Conservation (phyloP, 2,888 invertebrate species). For the Chymomyza procnemis region DNA sequence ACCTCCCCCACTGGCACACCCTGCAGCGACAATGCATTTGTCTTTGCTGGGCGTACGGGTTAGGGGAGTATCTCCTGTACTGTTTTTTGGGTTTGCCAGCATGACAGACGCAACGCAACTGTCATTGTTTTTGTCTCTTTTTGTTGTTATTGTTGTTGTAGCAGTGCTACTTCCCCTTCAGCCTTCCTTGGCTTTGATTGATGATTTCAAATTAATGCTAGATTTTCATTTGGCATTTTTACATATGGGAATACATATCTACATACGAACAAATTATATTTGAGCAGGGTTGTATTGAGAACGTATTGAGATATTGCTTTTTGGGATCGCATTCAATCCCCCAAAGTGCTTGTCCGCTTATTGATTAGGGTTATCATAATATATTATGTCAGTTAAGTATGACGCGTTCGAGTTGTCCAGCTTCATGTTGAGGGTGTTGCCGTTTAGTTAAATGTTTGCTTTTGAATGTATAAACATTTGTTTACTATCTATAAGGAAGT, state of each 20-base stretch:
- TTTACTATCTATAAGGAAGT: background rate
- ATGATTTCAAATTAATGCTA: slow-evolving; percentile 68
- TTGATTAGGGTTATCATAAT: slow-evolving; percentile 3
- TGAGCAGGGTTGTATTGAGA: slow-evolving; percentile 8
- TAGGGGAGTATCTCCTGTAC: slow-evolving; percentile 22
- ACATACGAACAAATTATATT: background rate
- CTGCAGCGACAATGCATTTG: slow-evolving; percentile 41
- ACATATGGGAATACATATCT: background rate
- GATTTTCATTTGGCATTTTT: slow-evolving; percentile 26
- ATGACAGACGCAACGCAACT: background rate
- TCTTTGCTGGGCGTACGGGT: slow-evolving; percentile 26
- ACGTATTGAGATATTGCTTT: background rate
- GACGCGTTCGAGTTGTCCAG: background rate
- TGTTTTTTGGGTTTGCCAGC: slow-evolving; percentile 10
- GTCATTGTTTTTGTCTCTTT: background rate
- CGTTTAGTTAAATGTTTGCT: background rate
- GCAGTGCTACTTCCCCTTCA: slow-evolving; percentile 25
- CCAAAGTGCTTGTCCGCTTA: background rate
- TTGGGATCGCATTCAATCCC: background rate
- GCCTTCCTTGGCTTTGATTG: slow-evolving; percentile 56
- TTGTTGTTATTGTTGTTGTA: slow-evolving; percentile 13
- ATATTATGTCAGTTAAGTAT: background rate
- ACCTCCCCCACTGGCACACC: background rate
- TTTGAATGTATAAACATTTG: background rate
- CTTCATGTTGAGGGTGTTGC: background rate